Conservation (phyloP, 2,888 invertebrate species). For the Ectemnius continuus region DNA sequence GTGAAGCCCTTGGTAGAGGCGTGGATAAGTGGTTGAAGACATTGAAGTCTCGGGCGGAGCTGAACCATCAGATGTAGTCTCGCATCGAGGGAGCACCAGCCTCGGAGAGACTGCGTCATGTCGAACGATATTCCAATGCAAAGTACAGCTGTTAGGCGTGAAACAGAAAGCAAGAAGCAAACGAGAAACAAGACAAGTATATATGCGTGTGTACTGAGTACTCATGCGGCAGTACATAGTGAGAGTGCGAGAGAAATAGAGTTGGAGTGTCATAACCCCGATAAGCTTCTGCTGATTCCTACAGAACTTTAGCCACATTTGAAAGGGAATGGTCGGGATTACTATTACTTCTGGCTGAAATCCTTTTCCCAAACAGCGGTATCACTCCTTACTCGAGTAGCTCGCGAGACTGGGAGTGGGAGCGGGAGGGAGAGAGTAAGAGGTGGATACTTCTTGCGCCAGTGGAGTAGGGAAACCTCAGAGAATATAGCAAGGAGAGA, state of each 20-base stretch:
- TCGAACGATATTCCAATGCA: slow-evolving; percentile 32
- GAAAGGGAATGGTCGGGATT: slow-evolving; percentile 73
- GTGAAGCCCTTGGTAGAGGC: neutral
- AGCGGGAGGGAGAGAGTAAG: slow-evolving; percentile 10
- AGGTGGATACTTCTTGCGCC: too few species aligned
- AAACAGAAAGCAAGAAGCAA: slow-evolving; percentile 37
- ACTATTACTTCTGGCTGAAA: slow-evolving; percentile 73
- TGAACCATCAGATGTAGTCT: neutral
- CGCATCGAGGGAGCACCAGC: neutral
- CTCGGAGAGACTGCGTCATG: slow-evolving; percentile 16
- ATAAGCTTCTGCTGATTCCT: slow-evolving; percentile 71
- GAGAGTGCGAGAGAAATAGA: slow-evolving; percentile 15
- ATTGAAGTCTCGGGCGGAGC: neutral
- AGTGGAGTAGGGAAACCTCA: neutral
- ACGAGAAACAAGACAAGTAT: slow-evolving; percentile 7
- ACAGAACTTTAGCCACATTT: slow-evolving; percentile 67
- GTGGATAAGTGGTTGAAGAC: slow-evolving; percentile 30
- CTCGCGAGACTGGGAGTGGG: neutral
- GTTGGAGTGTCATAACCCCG: slow-evolving; percentile 72
- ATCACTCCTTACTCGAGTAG: slow-evolving; percentile 45
- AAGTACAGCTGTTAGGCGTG: slow-evolving; percentile 26
- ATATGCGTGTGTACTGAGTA: slow-evolving; percentile 5
- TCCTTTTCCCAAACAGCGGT: slow-evolving; percentile 67
- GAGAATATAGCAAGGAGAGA: neutral
- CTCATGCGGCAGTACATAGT: slow-evolving; percentile 13